Conservation (phyloP, 2,797 vertebrate genomes). For the Danio aesculapii region DNA sequence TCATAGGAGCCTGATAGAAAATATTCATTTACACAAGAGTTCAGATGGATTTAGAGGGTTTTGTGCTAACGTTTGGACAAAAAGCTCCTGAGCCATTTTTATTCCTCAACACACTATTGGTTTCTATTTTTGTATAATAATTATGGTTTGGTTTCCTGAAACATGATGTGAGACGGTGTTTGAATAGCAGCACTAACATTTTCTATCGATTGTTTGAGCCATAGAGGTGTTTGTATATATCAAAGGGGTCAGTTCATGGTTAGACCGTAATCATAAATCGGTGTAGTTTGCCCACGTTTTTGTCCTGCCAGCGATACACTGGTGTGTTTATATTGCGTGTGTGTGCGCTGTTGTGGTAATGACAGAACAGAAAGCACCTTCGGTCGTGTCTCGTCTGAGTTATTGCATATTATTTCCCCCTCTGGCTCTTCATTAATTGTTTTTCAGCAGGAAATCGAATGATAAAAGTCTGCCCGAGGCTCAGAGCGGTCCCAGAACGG, state of each 20-base stretch:
- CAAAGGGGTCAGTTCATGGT: neutral
- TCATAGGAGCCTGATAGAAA: too few relatives aligned
- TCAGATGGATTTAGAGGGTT: too few relatives aligned
- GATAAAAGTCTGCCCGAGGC: conserved; percentile 51
- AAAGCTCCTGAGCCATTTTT: too few relatives aligned
- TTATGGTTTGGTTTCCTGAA: too few relatives aligned
- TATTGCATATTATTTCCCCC: conserved; percentile 52
- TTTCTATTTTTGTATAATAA: too few relatives aligned
- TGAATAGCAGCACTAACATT: too few relatives aligned
- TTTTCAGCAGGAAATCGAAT: conserved; percentile 51
- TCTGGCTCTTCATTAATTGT: conserved; percentile 61
- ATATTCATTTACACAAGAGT: too few relatives aligned
- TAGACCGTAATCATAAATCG: neutral
- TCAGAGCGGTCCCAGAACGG: conserved; percentile 40
- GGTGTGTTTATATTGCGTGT: neutral
- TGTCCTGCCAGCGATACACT: neutral
- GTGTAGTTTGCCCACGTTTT: neutral
- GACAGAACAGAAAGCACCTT: conserved; percentile 5
- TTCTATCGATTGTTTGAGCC: neutral
- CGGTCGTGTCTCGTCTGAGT: conserved; percentile 41
- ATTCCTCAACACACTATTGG: too few relatives aligned
- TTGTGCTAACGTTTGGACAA: too few relatives aligned
- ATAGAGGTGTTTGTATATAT: neutral
- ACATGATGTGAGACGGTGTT: too few relatives aligned
- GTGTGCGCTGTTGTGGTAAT: conserved; percentile 2